Evolutionary conservation across 2,888 invertebrate genomes (phyloP), one percentile per base, ranked within the genome.

Genomic region (Chironomus riparius): DNA sequence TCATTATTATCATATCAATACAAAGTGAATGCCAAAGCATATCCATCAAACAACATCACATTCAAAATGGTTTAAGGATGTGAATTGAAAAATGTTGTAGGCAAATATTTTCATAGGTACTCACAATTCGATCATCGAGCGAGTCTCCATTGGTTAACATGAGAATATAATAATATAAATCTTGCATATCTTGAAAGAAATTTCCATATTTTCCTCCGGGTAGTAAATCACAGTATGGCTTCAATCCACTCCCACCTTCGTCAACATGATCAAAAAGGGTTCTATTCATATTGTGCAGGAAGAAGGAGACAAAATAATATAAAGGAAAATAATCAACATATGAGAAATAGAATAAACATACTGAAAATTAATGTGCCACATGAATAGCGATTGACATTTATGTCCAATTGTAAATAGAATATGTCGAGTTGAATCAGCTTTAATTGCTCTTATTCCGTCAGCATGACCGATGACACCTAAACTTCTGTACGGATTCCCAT

Each of bases 141-240:
- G 89, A 87, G 81, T 90, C 88, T 70, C 91, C 89, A 80, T 91
- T 90, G 79, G 90, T 87, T 79, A 91, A 82, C 68, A 92, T 89
- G 85, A 92, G 92, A 78, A 91, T 89, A 81, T 91, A 92, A 82
- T 90, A 91, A 83, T 92, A 92, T 77, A 91, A 84, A 80, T 92
- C 91, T 78, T 90, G 86, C 81, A 93, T 87, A 83, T 92, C 91
- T 77, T 85, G 83, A 81, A 91, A 90, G 74, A 92, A 84, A 87
- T 89, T 90, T 3, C 92, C 92, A 0, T 88, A 87, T 7, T 87
- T 84, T 0, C 91, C 92, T 72, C 90, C 90, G 77, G 92, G 90
- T 70, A 93, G 84, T 22, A 92, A 83, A 78, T 89, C 88, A 81
- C 90, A 91, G 83, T 88, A 93, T 0, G 92, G 92, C 69, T 87